phyloP scores from a whole-genome alignment of 2,888 invertebrate species.

The Rapana venosa region DNA sequence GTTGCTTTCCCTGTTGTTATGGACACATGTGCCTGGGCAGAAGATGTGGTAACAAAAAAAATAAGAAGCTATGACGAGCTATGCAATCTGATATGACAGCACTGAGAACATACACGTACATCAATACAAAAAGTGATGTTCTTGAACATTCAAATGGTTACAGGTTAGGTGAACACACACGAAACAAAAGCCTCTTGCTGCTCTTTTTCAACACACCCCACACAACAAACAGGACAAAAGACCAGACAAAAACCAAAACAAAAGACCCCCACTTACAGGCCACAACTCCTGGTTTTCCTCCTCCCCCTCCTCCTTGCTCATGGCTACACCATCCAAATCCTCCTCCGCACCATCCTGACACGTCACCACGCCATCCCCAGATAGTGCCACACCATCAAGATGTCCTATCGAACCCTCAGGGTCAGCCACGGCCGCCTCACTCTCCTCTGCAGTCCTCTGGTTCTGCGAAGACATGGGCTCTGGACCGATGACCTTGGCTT shows the following conservation, averaged over 20 bases:
- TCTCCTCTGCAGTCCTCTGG: background rate
- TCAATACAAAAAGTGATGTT: no score
- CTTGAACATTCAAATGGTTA: no score
- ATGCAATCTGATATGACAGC: no score
- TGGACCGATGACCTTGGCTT: background rate
- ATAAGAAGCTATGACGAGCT: no score
- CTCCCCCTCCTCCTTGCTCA: conserved; percentile 44
- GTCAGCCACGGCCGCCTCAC: background rate
- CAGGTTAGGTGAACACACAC: no score
- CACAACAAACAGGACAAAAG: no score
- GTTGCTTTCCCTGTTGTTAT: no score
- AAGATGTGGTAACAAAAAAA: no score
- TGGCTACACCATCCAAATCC: conserved; percentile 24
- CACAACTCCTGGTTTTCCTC: conserved; percentile 35
- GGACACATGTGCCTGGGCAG: no score
- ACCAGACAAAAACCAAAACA: background rate
- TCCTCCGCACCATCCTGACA: background rate
- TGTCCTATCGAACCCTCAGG: background rate
- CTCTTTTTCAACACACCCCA: no score
- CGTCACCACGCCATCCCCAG: background rate
- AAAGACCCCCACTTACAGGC: background rate
- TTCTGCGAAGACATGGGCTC: background rate
- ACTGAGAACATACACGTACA: no score
- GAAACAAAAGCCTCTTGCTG: no score
- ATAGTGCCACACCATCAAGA: background rate